Conservation (phyloP, 2,888 invertebrate genomes). For the Gastrophysa polygoni region DNA sequence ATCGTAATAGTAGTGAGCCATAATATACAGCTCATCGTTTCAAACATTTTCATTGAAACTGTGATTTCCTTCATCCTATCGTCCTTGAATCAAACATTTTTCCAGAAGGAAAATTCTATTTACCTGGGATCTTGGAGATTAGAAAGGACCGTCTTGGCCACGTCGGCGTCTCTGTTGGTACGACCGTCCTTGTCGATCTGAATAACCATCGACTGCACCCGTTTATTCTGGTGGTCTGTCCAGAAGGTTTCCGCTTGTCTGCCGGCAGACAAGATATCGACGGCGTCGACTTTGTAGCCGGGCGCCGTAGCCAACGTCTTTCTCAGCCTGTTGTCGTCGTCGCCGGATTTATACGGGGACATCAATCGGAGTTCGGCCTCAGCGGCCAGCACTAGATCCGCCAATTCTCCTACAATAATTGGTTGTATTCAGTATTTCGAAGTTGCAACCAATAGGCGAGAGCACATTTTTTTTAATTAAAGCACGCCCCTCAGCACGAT, state of each 20-base stretch:
- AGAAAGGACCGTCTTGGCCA: conserved; percentile 54
- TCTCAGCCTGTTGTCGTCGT: conserved; percentile 51
- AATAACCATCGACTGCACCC: conserved; percentile 55
- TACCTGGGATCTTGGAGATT: conserved; percentile 64
- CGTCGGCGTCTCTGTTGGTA: conserved; percentile 43
- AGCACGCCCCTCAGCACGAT: too few relatives aligned
- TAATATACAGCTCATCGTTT: too few relatives aligned
- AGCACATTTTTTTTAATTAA: too few relatives aligned
- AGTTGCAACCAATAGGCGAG: too few relatives aligned
- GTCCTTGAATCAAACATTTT: too few relatives aligned
- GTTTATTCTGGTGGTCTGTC: conserved; percentile 59
- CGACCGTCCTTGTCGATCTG: conserved; percentile 44
- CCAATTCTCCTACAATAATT: conserved; percentile 56
- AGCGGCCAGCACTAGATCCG: conserved; percentile 69
- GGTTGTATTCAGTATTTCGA: too few relatives aligned
- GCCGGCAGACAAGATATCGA: conserved; percentile 60
- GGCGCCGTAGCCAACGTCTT: conserved; percentile 54
- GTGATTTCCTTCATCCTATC: too few relatives aligned
- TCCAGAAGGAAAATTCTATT: background rate
- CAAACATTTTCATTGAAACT: too few relatives aligned
- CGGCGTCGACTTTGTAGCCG: conserved; percentile 62
- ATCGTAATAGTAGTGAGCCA: too few relatives aligned
- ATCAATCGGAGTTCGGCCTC: conserved; percentile 66
- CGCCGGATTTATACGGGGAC: conserved; percentile 67
- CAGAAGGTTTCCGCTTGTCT: conserved; percentile 54